Evolutionary conservation across 2,113 vertebrate genomes (phyloP).

Genomic region (Rattus norvegicus): GRCr8 NC_086020.1:134010501-134011000

Average conservation of each 20-base stretch:
- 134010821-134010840: background rate
- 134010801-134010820: background rate
- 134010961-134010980: background rate
- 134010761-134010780: background rate
- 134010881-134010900: too few relatives aligned
- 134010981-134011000: background rate
- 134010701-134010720: too few relatives aligned
- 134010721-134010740: background rate
- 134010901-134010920: background rate
- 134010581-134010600: background rate
- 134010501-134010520: background rate
- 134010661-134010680: background rate
- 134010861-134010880: background rate
- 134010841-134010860: background rate
- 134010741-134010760: background rate
- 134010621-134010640: background rate
- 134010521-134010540: background rate
- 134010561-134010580: background rate
- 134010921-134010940: background rate
- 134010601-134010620: background rate
- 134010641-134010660: background rate
- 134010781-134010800: background rate
- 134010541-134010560: background rate
- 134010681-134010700: background rate
- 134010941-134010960: background rate